Evolutionary conservation across 1,140 invertebrate genomes (phyloP).

Genomic region (Thalassaphorura encarpata): DNA sequence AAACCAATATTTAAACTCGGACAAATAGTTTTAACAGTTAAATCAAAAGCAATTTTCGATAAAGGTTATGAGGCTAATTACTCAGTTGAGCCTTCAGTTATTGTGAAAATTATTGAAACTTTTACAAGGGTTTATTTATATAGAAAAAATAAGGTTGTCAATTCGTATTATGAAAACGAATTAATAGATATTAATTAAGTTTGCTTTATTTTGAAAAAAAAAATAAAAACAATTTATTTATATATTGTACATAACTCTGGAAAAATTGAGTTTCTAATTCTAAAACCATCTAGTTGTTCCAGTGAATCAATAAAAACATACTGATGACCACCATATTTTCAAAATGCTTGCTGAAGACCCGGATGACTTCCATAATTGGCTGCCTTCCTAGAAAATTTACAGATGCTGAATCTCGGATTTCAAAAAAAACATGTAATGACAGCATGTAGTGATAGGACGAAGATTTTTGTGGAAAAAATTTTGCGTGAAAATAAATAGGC

Average conservation of each 20-base stretch:
- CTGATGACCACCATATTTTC: slow-evolving; percentile 4
- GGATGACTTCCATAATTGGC: slow-evolving; percentile 3
- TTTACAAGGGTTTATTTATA: too few species aligned
- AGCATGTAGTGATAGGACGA: neutral
- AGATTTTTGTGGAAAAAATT: slow-evolving; percentile 9
- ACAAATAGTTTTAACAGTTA: too few species aligned
- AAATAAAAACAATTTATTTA: neutral
- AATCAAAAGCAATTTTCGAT: too few species aligned
- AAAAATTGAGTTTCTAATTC: slow-evolving; percentile 13
- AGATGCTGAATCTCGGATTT: slow-evolving; percentile 8
- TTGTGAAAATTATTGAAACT: too few species aligned
- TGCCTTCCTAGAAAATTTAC: slow-evolving; percentile 4
- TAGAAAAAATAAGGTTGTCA: too few species aligned
- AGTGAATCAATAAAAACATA: slow-evolving; percentile 11
- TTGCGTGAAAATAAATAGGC: neutral
- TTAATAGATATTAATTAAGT: too few species aligned
- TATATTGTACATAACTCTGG: slow-evolving; percentile 7
- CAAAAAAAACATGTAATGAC: slow-evolving; percentile 7
- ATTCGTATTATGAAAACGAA: too few species aligned
- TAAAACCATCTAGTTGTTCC: slow-evolving; percentile 1
- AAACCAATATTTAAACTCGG: too few species aligned
- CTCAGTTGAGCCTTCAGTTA: too few species aligned
- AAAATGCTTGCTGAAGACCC: neutral
- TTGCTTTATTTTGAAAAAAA: neutral
- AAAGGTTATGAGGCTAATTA: too few species aligned